phyloP scores from a whole-genome alignment of 2,797 vertebrate species.

The Emys orbicularis region DNA sequence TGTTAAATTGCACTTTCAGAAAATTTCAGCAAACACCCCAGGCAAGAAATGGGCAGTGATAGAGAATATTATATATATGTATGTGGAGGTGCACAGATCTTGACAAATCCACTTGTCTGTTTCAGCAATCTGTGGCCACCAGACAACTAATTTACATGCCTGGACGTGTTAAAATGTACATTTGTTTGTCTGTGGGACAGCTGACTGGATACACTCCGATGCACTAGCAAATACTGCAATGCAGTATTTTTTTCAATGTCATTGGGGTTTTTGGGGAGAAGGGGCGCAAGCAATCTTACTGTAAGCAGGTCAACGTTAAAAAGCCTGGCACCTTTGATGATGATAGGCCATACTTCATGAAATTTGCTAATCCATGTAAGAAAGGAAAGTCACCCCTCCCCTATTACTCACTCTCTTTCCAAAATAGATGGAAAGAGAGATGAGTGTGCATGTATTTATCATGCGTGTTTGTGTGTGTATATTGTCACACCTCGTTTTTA shows the following conservation, averaged over 20 bases:
- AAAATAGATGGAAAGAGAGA: not conserved
- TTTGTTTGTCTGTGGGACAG: constrained; percentile 78
- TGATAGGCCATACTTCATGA: constrained; percentile 12
- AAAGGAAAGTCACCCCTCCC: constrained; percentile 46
- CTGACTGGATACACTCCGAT: constrained; percentile 70
- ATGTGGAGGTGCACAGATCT: constrained; percentile 48
- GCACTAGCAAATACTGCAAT: constrained; percentile 84
- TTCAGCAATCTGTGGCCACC: constrained; percentile 62
- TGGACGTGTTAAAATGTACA: constrained; percentile 73
- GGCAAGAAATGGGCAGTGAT: constrained; percentile 60
- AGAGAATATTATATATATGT: constrained; percentile 42
- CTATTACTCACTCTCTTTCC: not conserved
- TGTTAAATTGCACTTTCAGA: constrained; percentile 46
- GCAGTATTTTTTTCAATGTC: constrained; percentile 87
- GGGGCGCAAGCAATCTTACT: constrained; percentile 34
- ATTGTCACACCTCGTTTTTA: not conserved
- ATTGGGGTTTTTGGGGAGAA: constrained; percentile 78
- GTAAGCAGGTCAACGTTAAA: not conserved
- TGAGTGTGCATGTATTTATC: not conserved
- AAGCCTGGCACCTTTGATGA: not conserved
- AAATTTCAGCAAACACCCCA: constrained; percentile 49
- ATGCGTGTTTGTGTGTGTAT: not conserved
- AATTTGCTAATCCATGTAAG: constrained; percentile 30
- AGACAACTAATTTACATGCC: constrained; percentile 72
- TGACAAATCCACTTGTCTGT: constrained; percentile 66